Conservation (phyloP, 92 coral and sea anemone species). For the Zoanthus sociatus region DNA sequence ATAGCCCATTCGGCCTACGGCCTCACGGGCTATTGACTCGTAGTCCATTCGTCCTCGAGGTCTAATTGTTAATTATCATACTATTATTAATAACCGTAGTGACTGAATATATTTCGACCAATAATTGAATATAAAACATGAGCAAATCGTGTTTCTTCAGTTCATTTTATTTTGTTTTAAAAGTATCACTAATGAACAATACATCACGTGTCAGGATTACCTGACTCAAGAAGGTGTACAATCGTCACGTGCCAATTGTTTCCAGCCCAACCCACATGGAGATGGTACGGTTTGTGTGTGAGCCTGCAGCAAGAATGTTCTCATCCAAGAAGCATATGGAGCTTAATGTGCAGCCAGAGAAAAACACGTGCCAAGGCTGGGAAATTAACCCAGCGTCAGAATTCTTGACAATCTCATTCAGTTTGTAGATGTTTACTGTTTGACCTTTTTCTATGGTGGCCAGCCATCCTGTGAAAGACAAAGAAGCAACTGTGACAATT, state of each 20-base stretch:
- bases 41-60: too few relatives aligned
- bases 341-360: slow-evolving; percentile 73
- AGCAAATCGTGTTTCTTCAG: too few relatives aligned
- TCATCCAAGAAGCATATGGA: slow-evolving; percentile 80
- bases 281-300: slow-evolving; percentile 77
- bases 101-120: too few relatives aligned
- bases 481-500: too few relatives aligned
- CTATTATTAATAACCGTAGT: too few relatives aligned
- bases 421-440: slow-evolving; percentile 86
- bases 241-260: slow-evolving; percentile 46
- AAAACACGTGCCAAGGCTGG: slow-evolving; percentile 88
- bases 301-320: slow-evolving; percentile 80
- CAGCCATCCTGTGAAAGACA: slow-evolving; percentile 71
- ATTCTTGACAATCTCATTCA: slow-evolving; percentile 71
- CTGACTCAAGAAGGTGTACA: background rate
- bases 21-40: too few relatives aligned
- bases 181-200: too few relatives aligned
- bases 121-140: too few relatives aligned
- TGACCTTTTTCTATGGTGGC: slow-evolving; percentile 86
- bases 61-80: too few relatives aligned
- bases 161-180: too few relatives aligned
- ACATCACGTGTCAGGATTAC: too few relatives aligned
- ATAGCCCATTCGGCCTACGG: too few relatives aligned
- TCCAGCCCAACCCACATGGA: slow-evolving; percentile 94
- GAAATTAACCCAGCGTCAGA: slow-evolving; percentile 70